Conservation (phyloP, 1,140 invertebrate species). For the Steinernema feltiae region DNA sequence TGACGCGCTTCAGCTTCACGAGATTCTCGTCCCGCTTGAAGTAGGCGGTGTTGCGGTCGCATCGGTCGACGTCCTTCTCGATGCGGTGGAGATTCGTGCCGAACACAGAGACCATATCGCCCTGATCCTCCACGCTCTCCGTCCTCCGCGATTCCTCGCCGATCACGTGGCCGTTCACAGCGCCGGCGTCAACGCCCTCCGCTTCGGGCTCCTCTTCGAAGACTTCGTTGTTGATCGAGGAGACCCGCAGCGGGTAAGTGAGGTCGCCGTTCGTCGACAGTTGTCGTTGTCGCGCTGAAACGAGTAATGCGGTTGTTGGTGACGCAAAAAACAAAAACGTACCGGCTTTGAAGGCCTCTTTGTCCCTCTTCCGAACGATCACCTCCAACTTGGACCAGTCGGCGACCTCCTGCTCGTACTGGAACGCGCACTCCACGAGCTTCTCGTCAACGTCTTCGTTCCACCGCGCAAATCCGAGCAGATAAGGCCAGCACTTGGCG, state of each 20-base stretch:
- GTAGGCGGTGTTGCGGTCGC: conserved; percentile 85
- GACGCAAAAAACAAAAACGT: conserved; percentile 2
- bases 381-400: conserved; percentile 89
- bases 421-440: conserved; percentile 66
- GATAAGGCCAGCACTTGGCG: conserved; percentile 69
- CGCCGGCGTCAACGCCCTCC: not conserved
- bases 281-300: conserved; percentile 38
- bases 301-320: too few relatives aligned
- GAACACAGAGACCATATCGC: conserved; percentile 75
- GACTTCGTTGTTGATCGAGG: conserved; percentile 50
- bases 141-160: not conserved
- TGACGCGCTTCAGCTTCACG: conserved; percentile 86
- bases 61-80: conserved; percentile 89
- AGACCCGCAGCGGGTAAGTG: conserved; percentile 31
- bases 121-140: conserved; percentile 21
- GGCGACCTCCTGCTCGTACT: conserved; percentile 73
- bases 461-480: conserved; percentile 78
- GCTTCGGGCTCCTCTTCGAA: conserved; percentile 45
- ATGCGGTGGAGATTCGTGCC: conserved; percentile 84
- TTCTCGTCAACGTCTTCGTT: conserved; percentile 68
- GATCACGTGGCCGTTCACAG: not conserved
- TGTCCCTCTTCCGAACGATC: conserved; percentile 77
- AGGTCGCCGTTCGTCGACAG: conserved; percentile 32
- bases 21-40: conserved; percentile 76
- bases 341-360: conserved; percentile 61